These are phyloP conservation scores for Microcaecilia unicolor DNA, from an alignment of 2,797 vertebrate species.

Conservation along the genomic window DNA sequence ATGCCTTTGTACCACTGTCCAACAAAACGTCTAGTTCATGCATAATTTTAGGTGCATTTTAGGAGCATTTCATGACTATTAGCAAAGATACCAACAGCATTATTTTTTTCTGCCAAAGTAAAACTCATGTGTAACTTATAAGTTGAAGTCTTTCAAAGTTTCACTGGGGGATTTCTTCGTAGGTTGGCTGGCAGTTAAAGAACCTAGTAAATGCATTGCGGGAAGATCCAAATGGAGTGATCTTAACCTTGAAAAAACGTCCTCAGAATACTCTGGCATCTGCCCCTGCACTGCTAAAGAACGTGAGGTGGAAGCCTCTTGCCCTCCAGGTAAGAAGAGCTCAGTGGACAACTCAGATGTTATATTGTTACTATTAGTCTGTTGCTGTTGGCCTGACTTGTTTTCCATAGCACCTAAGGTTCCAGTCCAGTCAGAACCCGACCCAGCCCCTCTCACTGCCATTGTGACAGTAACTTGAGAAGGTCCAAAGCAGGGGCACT, in stretches of 20 bases:
- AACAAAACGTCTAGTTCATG: not conserved
- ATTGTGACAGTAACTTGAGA: too few relatives aligned
- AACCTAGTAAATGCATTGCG: slow-evolving; percentile 77
- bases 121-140: not conserved
- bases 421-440: too few relatives aligned
- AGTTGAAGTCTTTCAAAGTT: slow-evolving; percentile 12
- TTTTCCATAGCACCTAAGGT: too few relatives aligned
- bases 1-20: not conserved
- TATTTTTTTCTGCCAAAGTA: slow-evolving; percentile 1
- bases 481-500: too few relatives aligned
- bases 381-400: not conserved
- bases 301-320: slow-evolving; percentile 79
- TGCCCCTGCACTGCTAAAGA: slow-evolving; percentile 77
- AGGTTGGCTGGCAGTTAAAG: slow-evolving; percentile 87
- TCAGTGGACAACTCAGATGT: not conserved
- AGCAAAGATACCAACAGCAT: not conserved
- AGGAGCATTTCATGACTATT: not conserved
- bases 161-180: slow-evolving; percentile 13
- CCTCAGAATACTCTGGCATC: slow-evolving; percentile 80
- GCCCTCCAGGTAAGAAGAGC: slow-evolving; percentile 67
- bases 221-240: slow-evolving; percentile 78
- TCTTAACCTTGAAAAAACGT: slow-evolving; percentile 78
- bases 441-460: too few relatives aligned
- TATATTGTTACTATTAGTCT: not conserved
- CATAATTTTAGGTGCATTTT: not conserved